Evolutionary conservation across 2,888 invertebrate genomes (phyloP).

Genomic region (Leptura quadrifasciata): DNA sequence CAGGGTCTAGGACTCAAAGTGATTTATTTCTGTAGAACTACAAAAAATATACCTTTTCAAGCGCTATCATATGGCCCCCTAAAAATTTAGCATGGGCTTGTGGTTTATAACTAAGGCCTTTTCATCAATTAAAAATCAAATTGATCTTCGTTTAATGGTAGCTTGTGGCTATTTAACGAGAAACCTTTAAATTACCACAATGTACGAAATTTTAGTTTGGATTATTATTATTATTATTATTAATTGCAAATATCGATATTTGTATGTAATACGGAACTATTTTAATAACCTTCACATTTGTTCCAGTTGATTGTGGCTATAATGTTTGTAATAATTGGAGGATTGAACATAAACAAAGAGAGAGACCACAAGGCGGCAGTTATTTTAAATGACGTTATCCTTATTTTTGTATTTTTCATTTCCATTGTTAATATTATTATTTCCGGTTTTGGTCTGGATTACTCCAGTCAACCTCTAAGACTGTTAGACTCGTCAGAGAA

Average conservation of each 20-base stretch:
- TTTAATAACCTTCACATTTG: conserved; percentile 53
- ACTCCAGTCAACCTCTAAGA: conserved; percentile 80
- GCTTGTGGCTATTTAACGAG: too few species aligned
- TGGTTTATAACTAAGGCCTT: too few species aligned
- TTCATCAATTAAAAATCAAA: too few species aligned
- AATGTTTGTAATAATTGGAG: conserved; percentile 88
- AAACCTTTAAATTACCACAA: too few species aligned
- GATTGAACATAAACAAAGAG: conserved; percentile 86
- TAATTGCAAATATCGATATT: neutral
- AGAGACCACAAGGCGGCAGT: conserved; percentile 85
- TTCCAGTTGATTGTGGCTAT: conserved; percentile 88
- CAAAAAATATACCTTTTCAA: too few species aligned
- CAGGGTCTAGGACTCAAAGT: too few species aligned
- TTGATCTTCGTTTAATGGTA: too few species aligned
- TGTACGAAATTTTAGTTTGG: too few species aligned
- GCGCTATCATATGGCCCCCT: too few species aligned
- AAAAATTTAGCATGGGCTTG: too few species aligned
- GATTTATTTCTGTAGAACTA: too few species aligned
- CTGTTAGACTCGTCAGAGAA: conserved; percentile 62
- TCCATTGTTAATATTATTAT: conserved; percentile 88
- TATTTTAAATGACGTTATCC: conserved; percentile 87
- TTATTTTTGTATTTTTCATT: conserved; percentile 88
- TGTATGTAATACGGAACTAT: neutral
- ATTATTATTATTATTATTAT: too few species aligned
- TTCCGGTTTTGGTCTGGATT: conserved; percentile 90